phyloP scores from a whole-genome alignment of 2,113 vertebrate genomes.

The Phalacrocorax brasilianus region DNA sequence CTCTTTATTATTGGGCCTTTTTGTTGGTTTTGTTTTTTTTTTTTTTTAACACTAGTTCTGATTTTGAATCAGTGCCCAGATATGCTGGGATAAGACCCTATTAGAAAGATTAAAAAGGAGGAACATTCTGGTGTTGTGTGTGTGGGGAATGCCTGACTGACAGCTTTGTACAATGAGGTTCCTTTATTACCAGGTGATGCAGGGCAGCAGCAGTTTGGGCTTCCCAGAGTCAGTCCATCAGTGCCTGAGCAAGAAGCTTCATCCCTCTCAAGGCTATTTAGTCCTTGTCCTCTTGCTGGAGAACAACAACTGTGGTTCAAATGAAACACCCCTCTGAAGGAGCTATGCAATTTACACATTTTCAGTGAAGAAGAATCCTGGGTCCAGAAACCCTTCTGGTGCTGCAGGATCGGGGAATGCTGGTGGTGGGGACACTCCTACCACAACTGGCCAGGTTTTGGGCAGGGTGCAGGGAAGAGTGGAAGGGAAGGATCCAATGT shows the following conservation, averaged over 20 bases:
- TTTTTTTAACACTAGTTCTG: slow-evolving; percentile 8
- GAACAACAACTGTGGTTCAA: background rate
- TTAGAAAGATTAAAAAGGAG: slow-evolving; percentile 41
- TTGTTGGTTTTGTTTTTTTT: background rate
- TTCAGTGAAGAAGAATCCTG: background rate
- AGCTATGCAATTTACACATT: background rate
- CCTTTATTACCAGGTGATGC: background rate
- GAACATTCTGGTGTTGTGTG: background rate
- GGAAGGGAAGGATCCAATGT: background rate
- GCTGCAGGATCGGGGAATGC: background rate
- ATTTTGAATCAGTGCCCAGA: slow-evolving; percentile 53
- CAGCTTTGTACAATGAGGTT: background rate
- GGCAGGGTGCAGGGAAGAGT: background rate
- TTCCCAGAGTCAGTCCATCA: background rate
- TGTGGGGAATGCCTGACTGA: background rate
- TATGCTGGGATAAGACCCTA: slow-evolving; percentile 33
- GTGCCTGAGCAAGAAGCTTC: background rate
- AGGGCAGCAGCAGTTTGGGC: background rate
- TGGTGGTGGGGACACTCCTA: background rate
- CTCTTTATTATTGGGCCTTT: slow-evolving; percentile 25
- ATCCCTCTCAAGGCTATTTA: background rate
- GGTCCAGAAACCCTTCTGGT: background rate
- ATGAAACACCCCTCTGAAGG: background rate
- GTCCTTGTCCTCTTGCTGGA: background rate
- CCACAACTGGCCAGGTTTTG: background rate